A percentile compares a stretch with the other conserved stretches of the same genome.
Evolutionary conservation across 2,113 vertebrate species (phyloP).

Genomic region (Malaclemys terrapin): DNA sequence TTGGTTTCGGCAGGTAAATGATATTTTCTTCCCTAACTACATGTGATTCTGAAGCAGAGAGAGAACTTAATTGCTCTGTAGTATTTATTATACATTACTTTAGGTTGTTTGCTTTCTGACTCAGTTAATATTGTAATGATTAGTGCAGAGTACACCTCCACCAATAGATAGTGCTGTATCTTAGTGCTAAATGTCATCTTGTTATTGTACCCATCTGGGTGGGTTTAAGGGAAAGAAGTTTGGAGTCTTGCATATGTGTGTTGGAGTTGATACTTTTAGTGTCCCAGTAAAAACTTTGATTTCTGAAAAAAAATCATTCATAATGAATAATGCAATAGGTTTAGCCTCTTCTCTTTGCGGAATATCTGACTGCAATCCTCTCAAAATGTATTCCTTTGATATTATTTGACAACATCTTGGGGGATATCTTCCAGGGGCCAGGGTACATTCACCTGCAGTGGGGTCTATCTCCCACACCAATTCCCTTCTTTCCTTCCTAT

Average conservation of each 20-base stretch:
- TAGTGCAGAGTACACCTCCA: not conserved
- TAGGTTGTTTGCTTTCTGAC: not conserved
- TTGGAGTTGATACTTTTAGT: not conserved
- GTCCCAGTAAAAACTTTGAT: not conserved
- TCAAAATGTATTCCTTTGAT: not conserved
- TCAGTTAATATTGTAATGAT: not conserved
- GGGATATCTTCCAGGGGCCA: not conserved
- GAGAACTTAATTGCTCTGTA: not conserved
- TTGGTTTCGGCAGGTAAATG: conserved; percentile 87
- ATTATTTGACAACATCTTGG: not conserved
- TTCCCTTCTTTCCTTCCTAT: not conserved
- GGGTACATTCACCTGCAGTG: not conserved
- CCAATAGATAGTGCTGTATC: not conserved
- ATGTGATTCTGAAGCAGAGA: not conserved
- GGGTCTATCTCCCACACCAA: not conserved
- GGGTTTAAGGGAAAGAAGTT: not conserved
- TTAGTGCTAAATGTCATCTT: not conserved
- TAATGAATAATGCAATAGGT: not conserved
- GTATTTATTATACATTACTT: not conserved
- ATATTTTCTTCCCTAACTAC: not conserved
- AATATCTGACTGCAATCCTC: not conserved
- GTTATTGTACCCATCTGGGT: not conserved
- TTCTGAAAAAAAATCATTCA: not conserved
- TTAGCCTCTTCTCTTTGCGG: not conserved
- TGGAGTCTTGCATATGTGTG: not conserved